phyloP scores from a whole-genome alignment of 2,797 vertebrate species.

The Cuculus canorus region DNA sequence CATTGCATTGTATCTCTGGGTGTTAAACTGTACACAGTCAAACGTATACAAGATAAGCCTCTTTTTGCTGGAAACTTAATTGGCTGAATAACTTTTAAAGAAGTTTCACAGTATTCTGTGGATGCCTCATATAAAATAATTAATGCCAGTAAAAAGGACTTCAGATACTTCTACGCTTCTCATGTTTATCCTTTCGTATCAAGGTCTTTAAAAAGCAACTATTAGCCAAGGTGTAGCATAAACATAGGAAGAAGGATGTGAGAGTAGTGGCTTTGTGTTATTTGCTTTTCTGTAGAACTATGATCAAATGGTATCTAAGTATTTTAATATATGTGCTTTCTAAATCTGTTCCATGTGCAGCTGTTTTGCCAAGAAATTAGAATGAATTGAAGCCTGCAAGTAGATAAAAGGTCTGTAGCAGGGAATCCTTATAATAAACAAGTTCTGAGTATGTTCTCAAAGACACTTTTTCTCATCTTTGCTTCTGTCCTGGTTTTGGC shows the following conservation, averaged over 20 bases:
- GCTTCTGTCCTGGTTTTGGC: not conserved
- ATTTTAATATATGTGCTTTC: not conserved
- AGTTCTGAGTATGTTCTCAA: not conserved
- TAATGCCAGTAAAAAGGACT: not conserved
- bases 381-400: not conserved
- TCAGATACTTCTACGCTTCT: not conserved
- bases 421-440: not conserved
- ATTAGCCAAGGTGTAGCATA: not conserved
- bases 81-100: not conserved
- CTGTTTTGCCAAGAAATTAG: slow-evolving; percentile 7
- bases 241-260: not conserved
- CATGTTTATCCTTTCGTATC: not conserved
- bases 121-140: not conserved
- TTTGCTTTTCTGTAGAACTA: not conserved
- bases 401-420: not conserved
- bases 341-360: not conserved
- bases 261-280: not conserved
- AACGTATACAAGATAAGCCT: not conserved
- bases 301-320: not conserved
- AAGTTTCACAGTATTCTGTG: not conserved
- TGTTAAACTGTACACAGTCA: not conserved
- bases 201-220: not conserved
- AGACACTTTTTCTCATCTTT: not conserved
- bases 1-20: not conserved
- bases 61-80: not conserved